A percentile compares a stretch with the other conserved stretches of the same genome.
phyloP scores from a whole-genome alignment of 2,888 invertebrate genomes.

The Byasa hedistus region DNA sequence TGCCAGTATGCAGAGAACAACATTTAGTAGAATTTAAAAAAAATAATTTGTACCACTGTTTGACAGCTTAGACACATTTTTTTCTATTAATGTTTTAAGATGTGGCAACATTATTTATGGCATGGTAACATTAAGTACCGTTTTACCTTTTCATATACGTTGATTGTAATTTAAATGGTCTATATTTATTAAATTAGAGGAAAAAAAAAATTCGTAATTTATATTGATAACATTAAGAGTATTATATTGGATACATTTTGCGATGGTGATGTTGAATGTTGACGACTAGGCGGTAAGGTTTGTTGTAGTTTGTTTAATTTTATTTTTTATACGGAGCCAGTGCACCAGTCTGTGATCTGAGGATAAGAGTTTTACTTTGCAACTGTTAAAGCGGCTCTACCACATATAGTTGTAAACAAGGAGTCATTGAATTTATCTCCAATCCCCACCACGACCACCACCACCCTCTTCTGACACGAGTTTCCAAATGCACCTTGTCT shows the following conservation, averaged over 20 bases:
- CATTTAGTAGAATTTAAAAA: background rate
- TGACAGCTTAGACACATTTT: background rate
- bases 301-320: conserved; percentile 57
- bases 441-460: too few relatives aligned
- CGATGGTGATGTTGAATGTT: conserved; percentile 51
- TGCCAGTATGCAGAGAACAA: background rate
- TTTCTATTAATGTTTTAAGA: background rate
- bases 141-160: background rate
- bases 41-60: background rate
- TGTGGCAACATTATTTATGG: background rate
- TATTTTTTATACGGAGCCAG: conserved; percentile 51
- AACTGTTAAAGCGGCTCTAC: conserved; percentile 26
- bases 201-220: conserved; percentile 28
- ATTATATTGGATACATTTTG: conserved; percentile 52
- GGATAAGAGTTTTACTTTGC: conserved; percentile 30
- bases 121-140: background rate
- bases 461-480: too few relatives aligned
- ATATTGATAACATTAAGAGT: conserved; percentile 33
- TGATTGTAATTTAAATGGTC: background rate
- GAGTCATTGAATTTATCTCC: too few relatives aligned
- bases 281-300: conserved; percentile 40
- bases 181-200: background rate
- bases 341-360: conserved; percentile 50
- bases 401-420: background rate
- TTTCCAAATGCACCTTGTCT: too few relatives aligned